Conservation (phyloP, 2,113 vertebrate species). For the Rissa tridactyla region DNA sequence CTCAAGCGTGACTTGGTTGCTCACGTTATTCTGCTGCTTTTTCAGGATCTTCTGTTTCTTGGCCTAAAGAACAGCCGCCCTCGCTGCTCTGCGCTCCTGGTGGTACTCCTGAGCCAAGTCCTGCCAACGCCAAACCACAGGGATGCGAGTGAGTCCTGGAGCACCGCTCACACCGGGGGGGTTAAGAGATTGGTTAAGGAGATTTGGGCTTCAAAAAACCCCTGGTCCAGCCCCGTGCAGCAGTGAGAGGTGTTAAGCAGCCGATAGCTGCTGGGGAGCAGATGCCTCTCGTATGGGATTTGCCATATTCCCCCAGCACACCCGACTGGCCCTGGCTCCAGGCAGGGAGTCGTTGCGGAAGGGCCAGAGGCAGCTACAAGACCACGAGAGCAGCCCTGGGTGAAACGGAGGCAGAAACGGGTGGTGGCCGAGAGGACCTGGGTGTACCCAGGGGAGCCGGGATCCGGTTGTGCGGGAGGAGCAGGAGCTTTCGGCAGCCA, state of each 20-base stretch:
- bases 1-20: not conserved
- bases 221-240: not conserved
- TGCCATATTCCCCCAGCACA: not conserved
- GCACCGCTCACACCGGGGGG: not conserved
- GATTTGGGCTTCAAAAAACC: not conserved
- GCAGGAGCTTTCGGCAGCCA: rapidly evolving
- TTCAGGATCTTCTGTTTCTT: conserved; percentile 56
- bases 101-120: conserved; percentile 30
- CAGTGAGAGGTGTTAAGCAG: not conserved
- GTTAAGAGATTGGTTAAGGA: not conserved
- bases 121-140: not conserved
- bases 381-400: not conserved
- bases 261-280: not conserved
- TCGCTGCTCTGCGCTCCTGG: not conserved
- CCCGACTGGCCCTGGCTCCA: not conserved
- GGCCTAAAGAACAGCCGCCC: not conserved
- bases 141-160: not conserved
- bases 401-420: not conserved
- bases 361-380: not conserved
- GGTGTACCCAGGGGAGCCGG: not conserved
- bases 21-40: conserved; percentile 39
- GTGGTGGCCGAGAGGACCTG: not conserved
- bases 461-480: too few relatives aligned
- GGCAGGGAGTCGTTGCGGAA: rapidly evolving
- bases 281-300: not conserved